Evolutionary conservation across 2,888 invertebrate species (phyloP).

Genomic region (Thera britannica): DNA sequence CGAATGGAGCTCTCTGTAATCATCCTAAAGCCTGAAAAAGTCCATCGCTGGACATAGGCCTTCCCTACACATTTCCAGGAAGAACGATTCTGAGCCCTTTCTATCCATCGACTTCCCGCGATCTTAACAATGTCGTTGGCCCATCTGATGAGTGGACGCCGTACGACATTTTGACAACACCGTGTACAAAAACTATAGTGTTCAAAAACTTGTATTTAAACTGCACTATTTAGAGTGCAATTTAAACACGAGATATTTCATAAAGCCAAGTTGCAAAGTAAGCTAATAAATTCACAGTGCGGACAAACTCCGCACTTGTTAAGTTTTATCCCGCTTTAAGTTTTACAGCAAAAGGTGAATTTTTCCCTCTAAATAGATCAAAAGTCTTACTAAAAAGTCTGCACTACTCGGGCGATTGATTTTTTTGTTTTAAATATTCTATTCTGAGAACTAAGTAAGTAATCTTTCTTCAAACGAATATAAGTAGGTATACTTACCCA

Average conservation of each 20-base stretch:
- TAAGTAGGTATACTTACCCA: neutral
- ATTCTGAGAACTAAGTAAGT: neutral
- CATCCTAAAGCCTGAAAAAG: too few relatives aligned
- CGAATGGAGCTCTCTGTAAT: too few relatives aligned
- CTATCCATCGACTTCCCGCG: too few relatives aligned
- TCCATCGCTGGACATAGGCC: too few relatives aligned
- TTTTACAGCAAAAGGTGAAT: constrained; percentile 10
- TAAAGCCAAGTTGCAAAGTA: neutral
- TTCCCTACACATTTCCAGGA: too few relatives aligned
- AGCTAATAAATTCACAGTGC: constrained; percentile 6
- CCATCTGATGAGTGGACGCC: too few relatives aligned
- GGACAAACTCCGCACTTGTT: neutral
- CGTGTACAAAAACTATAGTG: too few relatives aligned
- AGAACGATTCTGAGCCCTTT: too few relatives aligned
- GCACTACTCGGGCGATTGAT: neutral
- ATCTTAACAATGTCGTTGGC: too few relatives aligned
- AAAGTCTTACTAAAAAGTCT: neutral
- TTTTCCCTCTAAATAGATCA: constrained; percentile 3
- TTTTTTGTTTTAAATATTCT: neutral
- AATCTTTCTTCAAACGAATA: neutral
- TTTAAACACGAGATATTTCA: neutral
- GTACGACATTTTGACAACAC: too few relatives aligned
- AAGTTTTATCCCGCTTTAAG: constrained; percentile 8
- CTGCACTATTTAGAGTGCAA: neutral
- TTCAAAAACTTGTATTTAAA: too few relatives aligned